These are phyloP conservation scores for Hyles euphorbiae DNA, from an alignment of 1,140 invertebrate species.

Conservation along the genomic window DNA sequence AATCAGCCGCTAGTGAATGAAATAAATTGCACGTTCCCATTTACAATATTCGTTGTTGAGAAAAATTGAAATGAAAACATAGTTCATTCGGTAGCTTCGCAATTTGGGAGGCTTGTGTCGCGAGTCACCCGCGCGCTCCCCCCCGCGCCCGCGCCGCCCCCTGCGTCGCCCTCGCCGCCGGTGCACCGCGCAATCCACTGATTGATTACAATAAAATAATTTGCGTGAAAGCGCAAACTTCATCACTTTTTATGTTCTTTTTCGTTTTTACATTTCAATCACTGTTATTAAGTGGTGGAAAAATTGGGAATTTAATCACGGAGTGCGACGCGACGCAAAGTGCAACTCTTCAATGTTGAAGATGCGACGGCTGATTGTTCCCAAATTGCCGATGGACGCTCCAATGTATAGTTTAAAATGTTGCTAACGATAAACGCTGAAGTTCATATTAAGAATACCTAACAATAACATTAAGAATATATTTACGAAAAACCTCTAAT, in stretches of 20 bases:
- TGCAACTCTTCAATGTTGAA: too few species aligned
- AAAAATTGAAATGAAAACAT: slow-evolving; percentile 50
- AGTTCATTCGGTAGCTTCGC: slow-evolving; percentile 41
- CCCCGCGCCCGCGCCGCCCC: not conserved
- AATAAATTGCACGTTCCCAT: slow-evolving; percentile 60
- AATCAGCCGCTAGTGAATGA: slow-evolving; percentile 55
- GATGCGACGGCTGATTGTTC: too few species aligned
- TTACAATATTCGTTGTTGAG: slow-evolving; percentile 55
- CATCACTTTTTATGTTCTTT: slow-evolving; percentile 17
- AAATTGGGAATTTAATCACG: slow-evolving; percentile 6
- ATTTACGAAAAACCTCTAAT: too few species aligned
- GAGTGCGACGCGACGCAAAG: not conserved
- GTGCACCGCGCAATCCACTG: slow-evolving; percentile 33
- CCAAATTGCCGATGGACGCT: too few species aligned
- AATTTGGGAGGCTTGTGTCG: slow-evolving; percentile 39
- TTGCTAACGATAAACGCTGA: too few species aligned
- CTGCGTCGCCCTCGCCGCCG: slow-evolving; percentile 4
- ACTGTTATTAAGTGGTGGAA: slow-evolving; percentile 10
- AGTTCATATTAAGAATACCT: too few species aligned
- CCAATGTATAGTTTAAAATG: too few species aligned
- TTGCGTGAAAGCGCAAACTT: slow-evolving; percentile 40
- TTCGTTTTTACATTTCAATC: slow-evolving; percentile 18
- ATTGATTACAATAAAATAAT: slow-evolving; percentile 59
- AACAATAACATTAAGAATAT: too few species aligned
- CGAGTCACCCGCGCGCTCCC: slow-evolving; percentile 17